A percentile compares a stretch with the other conserved stretches of the same genome.
These are phyloP conservation scores for Prietella phreatophila DNA, from an alignment of 2,113 vertebrate species.

Conservation along the genomic window DNA sequence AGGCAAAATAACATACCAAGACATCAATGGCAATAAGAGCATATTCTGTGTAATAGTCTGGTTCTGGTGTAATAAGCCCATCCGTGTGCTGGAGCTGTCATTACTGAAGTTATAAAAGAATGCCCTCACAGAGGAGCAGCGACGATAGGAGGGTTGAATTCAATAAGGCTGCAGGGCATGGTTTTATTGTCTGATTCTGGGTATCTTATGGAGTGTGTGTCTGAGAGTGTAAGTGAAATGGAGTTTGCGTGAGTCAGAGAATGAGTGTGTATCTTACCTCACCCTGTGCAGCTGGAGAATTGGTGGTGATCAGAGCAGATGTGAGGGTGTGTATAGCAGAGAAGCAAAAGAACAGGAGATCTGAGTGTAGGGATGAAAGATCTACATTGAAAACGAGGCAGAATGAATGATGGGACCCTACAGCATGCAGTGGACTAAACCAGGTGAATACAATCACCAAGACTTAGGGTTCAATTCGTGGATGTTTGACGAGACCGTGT, in stretches of 20 bases:
- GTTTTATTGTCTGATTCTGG: constrained; percentile 49
- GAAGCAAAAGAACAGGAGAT: constrained; percentile 35
- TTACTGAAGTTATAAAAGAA: constrained; percentile 37
- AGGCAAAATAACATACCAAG: constrained; percentile 27
- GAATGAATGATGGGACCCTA: background rate
- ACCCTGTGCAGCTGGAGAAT: constrained; percentile 23
- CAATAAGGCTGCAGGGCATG: constrained; percentile 44
- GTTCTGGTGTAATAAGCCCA: constrained; percentile 40
- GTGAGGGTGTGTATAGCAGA: constrained; percentile 40
- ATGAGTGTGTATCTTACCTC: constrained; percentile 28
- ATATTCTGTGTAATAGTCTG: constrained; percentile 30
- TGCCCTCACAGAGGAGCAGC: constrained; percentile 5
- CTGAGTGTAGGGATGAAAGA: constrained; percentile 33
- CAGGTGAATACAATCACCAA: background rate
- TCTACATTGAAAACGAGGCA: constrained; percentile 3
- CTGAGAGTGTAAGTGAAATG: constrained; percentile 36
- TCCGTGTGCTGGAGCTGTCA: constrained; percentile 17
- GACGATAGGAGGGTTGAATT: constrained; percentile 38
- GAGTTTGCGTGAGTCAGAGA: constrained; percentile 18
- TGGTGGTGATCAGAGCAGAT: constrained; percentile 41
- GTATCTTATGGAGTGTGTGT: constrained; percentile 27
- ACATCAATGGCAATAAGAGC: constrained; percentile 30
- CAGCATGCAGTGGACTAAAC: background rate
- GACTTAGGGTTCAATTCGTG: background rate
- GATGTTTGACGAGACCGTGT: background rate